phyloP scores from a whole-genome alignment of 2,888 invertebrate species.

The Apamea monoglypha region DNA sequence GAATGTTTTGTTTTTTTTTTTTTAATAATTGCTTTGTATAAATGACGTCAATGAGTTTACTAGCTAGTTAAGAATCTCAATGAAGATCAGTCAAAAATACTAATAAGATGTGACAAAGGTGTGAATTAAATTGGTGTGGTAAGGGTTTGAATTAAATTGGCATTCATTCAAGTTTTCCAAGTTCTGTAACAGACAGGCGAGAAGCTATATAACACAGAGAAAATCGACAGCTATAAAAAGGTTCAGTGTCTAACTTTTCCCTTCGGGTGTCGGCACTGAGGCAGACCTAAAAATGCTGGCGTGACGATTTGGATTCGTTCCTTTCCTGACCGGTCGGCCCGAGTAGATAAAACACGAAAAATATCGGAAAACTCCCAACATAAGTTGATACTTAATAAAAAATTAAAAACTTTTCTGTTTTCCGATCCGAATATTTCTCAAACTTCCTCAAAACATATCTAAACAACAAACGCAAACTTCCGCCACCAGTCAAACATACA shows the following conservation, averaged over 20 bases:
- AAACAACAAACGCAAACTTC: slow-evolving; percentile 59
- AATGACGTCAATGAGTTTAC: slow-evolving; percentile 9
- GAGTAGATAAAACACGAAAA: neutral
- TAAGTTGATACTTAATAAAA: neutral
- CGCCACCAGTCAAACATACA: slow-evolving; percentile 31
- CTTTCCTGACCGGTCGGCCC: neutral
- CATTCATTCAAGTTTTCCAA: neutral
- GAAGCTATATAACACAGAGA: neutral
- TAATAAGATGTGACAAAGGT: neutral
- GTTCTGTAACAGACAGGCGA: neutral
- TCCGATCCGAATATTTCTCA: slow-evolving; percentile 17
- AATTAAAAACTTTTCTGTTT: neutral
- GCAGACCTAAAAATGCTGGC: neutral
- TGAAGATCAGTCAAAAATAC: neutral
- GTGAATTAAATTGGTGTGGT: neutral
- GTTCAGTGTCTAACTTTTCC: neutral
- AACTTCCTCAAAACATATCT: slow-evolving; percentile 30
- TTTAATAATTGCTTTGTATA: slow-evolving; percentile 3
- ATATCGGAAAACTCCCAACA: neutral
- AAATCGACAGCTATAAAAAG: neutral
- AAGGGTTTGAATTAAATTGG: neutral
- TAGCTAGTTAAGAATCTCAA: neutral
- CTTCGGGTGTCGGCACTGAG: neutral
- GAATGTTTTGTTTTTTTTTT: slow-evolving; percentile 12
- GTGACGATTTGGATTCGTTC: neutral